Percentiles rank a stretch among this genome's conserved stretches.
These are phyloP conservation scores for Liodrosophila aerea DNA, from an alignment of 2,888 invertebrate genomes.

Conservation along the genomic window DNA sequence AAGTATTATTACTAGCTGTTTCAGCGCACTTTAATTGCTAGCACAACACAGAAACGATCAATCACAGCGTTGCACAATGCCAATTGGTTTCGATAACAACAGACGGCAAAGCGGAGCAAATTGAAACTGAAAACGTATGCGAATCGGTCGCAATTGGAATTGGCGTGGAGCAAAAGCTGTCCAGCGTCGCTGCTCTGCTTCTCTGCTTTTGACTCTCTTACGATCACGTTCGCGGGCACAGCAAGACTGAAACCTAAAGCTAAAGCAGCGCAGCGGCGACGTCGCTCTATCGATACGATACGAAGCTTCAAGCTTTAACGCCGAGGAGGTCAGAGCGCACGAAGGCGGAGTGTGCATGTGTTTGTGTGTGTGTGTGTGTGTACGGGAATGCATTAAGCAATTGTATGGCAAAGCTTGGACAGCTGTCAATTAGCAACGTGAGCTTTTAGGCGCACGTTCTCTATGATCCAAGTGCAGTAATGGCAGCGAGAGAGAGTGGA, in stretches of 20 bases:
- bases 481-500: neutral
- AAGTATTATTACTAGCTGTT: constrained; percentile 8
- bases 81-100: constrained; percentile 63
- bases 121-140: constrained; percentile 12
- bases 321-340: constrained; percentile 64
- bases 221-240: constrained; percentile 60
- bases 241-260: constrained; percentile 60
- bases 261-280: constrained; percentile 31
- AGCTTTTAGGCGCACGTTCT: too few species aligned
- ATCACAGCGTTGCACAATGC: constrained; percentile 63
- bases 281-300: constrained; percentile 27
- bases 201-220: constrained; percentile 37
- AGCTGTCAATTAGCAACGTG: constrained; percentile 13
- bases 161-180: neutral
- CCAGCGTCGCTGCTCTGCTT: constrained; percentile 21
- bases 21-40: constrained; percentile 35
- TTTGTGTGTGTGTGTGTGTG: constrained; percentile 5
- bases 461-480: neutral
- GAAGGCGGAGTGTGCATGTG: constrained; percentile 27
- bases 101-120: constrained; percentile 5
- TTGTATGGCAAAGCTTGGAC: constrained; percentile 31
- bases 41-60: constrained; percentile 44
- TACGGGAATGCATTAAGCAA: constrained; percentile 17
- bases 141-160: constrained; percentile 12
- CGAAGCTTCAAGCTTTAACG: constrained; percentile 37